Evolutionary conservation across 2,113 vertebrate genomes (phyloP).

Genomic region (Gadus macrocephalus): DNA sequence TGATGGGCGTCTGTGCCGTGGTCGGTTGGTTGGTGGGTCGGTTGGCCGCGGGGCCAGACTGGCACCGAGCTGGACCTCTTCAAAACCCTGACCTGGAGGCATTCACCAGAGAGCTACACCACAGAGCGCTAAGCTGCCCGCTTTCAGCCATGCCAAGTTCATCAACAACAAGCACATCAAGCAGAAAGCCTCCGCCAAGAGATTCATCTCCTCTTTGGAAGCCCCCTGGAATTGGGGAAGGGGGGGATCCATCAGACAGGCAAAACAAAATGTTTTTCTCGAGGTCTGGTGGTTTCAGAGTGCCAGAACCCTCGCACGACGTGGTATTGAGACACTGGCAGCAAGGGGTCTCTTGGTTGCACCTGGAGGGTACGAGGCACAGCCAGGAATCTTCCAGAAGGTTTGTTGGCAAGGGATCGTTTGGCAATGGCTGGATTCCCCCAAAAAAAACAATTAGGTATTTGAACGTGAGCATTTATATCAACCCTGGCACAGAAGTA

Average conservation of each 20-base stretch:
- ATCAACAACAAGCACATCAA: too few relatives aligned
- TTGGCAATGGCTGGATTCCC: too few relatives aligned
- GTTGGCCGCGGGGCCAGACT: slow-evolving; percentile 24
- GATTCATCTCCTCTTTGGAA: too few relatives aligned
- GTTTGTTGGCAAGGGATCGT: too few relatives aligned
- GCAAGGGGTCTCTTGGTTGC: slow-evolving; percentile 7
- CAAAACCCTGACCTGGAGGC: background rate
- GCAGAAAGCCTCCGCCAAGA: too few relatives aligned
- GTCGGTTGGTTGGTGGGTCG: slow-evolving; percentile 25
- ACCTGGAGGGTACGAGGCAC: slow-evolving; percentile 45
- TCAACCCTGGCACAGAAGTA: slow-evolving; percentile 31
- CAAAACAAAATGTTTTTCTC: slow-evolving; percentile 10
- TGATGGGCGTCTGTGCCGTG: too few relatives aligned
- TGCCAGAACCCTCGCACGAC: background rate
- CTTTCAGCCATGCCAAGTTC: slow-evolving; percentile 21
- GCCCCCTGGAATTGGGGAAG: background rate
- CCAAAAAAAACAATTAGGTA: slow-evolving; percentile 51
- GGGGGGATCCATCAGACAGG: background rate
- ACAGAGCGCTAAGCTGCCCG: slow-evolving; percentile 35
- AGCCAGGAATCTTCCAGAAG: too few relatives aligned
- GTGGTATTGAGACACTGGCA: slow-evolving; percentile 60
- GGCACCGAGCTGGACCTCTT: slow-evolving; percentile 26
- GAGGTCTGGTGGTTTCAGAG: background rate
- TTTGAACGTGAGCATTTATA: slow-evolving; percentile 54
- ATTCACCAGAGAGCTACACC: slow-evolving; percentile 19